Percentiles rank a stretch among this genome's conserved stretches.
These are phyloP conservation scores for Drosophila serrata DNA, from an alignment of 1,140 invertebrate genomes.

Conservation along the genomic window DNA sequence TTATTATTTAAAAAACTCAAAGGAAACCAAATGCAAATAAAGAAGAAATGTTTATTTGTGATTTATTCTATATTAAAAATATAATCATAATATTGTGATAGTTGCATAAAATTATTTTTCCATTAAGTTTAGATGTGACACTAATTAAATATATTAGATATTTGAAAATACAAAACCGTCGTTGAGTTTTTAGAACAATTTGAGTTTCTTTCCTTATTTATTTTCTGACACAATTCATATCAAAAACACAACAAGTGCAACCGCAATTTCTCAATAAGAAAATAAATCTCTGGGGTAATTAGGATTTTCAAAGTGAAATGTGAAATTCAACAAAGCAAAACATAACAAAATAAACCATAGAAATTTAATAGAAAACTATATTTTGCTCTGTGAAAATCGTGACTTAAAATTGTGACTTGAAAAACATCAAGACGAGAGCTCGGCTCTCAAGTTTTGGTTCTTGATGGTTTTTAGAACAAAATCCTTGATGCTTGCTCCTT, in stretches of 20 bases:
- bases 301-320: background rate
- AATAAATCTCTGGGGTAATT: background rate
- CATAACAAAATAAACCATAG: background rate
- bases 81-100: background rate
- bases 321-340: background rate
- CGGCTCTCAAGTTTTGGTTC: constrained; percentile 17
- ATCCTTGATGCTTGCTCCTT: constrained; percentile 22
- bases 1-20: no score
- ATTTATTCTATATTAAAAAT: background rate
- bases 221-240: background rate
- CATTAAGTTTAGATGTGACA: background rate
- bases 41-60: no score
- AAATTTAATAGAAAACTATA: constrained; percentile 1
- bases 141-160: no score
- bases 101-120: background rate
- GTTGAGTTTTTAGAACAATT: background rate
- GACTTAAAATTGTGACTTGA: background rate
- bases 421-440: constrained; percentile 11
- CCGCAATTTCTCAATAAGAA: background rate
- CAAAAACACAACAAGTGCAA: background rate
- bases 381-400: background rate
- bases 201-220: background rate
- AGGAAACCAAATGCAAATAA: no score
- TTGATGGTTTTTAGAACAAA: constrained; percentile 53
- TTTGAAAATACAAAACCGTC: background rate